phyloP scores from a whole-genome alignment of 2,113 vertebrate genomes.

The Cathartes aura region DNA sequence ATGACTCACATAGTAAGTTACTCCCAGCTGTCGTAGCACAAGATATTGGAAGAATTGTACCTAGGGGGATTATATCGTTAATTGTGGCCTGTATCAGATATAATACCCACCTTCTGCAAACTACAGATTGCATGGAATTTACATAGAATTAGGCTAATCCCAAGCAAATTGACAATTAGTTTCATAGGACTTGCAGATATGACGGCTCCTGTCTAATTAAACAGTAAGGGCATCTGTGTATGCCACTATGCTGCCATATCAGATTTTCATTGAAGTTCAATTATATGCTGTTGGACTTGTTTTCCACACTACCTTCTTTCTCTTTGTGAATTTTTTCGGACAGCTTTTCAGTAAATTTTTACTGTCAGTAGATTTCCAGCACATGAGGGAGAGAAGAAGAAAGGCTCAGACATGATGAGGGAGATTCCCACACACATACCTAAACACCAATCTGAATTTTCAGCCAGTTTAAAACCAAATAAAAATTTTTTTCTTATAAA shows the following conservation, averaged over 20 bases:
- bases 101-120: slow-evolving; percentile 52
- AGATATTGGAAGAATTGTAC: neutral
- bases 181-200: slow-evolving; percentile 67
- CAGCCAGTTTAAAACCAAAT: neutral
- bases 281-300: neutral
- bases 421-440: neutral
- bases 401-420: fast-evolving
- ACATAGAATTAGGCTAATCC: slow-evolving; percentile 74
- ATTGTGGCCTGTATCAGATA: neutral
- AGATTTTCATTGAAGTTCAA: neutral
- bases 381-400: neutral
- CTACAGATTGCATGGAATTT: slow-evolving; percentile 63
- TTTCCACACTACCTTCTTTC: neutral
- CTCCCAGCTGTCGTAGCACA: neutral
- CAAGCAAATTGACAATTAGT: slow-evolving; percentile 75
- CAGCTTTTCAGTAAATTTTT: neutral
- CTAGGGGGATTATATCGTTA: neutral
- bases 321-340: neutral
- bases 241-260: neutral
- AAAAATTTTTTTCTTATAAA: neutral
- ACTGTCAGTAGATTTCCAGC: neutral
- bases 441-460: neutral
- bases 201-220: slow-evolving; percentile 69
- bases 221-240: slow-evolving; percentile 17
- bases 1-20: neutral